Evolutionary conservation across 1,140 invertebrate species (phyloP), one percentile per base, ranked within the genome.

Genomic region (Drosophila kurseongensis): DNA sequence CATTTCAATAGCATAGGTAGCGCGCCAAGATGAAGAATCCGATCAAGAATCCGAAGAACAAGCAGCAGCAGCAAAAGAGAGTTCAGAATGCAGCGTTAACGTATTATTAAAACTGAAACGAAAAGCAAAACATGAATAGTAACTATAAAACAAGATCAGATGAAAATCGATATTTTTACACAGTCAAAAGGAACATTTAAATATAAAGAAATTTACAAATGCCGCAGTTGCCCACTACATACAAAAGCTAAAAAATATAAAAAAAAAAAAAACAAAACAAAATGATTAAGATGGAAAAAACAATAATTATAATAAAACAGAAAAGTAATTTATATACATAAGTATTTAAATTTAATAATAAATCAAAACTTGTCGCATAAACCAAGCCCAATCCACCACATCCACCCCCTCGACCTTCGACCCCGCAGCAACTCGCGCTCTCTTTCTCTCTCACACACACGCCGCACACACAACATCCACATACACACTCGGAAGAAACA

Each of bases 311-410:
- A 88, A 88, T 65, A 75, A 78, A 75, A 77, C 54, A 54, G 42
- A 82, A 67, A 79, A 73, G 55, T 89, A 88, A 88, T 89, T 88
- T 89, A 89, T 89, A 88, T 88, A 89, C 82, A 83, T 88, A 88
- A 84, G 83, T 88, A 88, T 80, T 84, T 84, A 89, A 88, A 89
- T 89, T 83, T 78, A 88, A 90, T 65, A 88, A 88, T 89, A 90
- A 88, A 88, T 88, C 84, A 88, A 88, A 89, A 89, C 80, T 82
- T 89, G 84, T 88, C 83, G 84, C 80, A 88, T 80, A 82, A 75
- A 82, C 66, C 71, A 74, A 52, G 56, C 14, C 61, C 44, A 48
- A 51, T 18, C 50, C 65, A 56, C 48, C 29, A 54, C 27, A 41
- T 47, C 18, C 44, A 23, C 27, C 56, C 45, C 67, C 58, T 59